Percentiles rank a stretch among this genome's conserved stretches.
Evolutionary conservation across 2,888 invertebrate genomes (phyloP).

Genomic region (Smittia sp.): DNA sequence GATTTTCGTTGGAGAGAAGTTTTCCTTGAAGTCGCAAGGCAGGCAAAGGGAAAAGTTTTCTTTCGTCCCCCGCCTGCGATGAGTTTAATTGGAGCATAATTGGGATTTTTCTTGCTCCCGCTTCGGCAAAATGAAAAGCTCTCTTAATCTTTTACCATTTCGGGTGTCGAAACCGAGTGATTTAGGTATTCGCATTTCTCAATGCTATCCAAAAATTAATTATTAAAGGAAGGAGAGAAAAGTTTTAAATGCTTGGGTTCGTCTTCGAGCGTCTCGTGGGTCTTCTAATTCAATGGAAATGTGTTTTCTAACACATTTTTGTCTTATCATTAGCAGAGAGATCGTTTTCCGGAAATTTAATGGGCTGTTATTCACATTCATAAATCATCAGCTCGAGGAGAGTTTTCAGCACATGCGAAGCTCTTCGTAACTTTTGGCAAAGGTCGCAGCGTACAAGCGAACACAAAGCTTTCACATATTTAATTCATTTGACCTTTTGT

Average conservation of each 20-base stretch:
- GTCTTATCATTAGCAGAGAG: slow-evolving; percentile 5
- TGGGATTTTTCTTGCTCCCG: not conserved
- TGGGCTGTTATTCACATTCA: not conserved
- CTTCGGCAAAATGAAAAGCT: not conserved
- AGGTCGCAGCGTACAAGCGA: not conserved
- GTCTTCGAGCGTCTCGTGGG: not conserved
- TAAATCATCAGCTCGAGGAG: not conserved
- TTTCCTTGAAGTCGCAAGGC: slow-evolving; percentile 1
- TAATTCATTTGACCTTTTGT: slow-evolving; percentile 24
- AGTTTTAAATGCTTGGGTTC: not conserved
- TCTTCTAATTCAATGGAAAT: slow-evolving; percentile 2
- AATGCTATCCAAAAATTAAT: slow-evolving; percentile 3
- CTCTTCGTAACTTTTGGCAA: not conserved
- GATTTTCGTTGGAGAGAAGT: slow-evolving; percentile 5
- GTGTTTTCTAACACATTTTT: not conserved
- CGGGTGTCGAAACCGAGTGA: slow-evolving; percentile 10
- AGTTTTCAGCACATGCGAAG: slow-evolving; percentile 4
- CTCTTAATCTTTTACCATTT: not conserved
- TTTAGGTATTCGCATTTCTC: not conserved
- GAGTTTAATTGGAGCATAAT: slow-evolving; percentile 25
- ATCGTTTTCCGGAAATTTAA: not conserved
- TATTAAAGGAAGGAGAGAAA: not conserved
- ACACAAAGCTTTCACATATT: not conserved
- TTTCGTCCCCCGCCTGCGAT: not conserved
- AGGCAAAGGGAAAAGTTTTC: slow-evolving; percentile 1